Percentiles rank a stretch among this genome's conserved stretches.
Conservation (phyloP, 2,888 invertebrate genomes). For the Antitype chi region DNA sequence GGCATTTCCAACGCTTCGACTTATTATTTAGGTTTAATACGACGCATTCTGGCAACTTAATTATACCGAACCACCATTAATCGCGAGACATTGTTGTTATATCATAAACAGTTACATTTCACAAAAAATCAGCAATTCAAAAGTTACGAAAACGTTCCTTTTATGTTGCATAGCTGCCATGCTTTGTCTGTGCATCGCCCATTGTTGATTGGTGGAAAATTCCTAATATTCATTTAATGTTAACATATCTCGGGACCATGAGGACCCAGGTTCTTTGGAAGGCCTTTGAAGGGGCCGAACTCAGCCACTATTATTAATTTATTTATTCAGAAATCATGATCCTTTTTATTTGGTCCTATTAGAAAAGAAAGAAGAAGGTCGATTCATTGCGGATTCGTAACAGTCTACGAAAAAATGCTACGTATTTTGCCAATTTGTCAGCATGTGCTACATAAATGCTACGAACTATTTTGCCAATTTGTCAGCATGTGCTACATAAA, state of each 20-base stretch:
- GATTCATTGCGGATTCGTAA: not conserved
- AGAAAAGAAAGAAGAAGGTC: too few relatives aligned
- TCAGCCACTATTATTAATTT: not conserved
- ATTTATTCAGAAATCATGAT: not conserved
- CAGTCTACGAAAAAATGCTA: not conserved
- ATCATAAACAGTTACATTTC: not conserved
- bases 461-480: too few relatives aligned
- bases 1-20: not conserved
- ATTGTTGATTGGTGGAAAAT: not conserved
- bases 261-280: not conserved
- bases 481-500: too few relatives aligned
- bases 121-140: not conserved
- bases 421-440: not conserved
- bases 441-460: not conserved
- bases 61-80: conserved; percentile 6
- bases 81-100: not conserved
- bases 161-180: too few relatives aligned
- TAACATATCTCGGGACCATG: not conserved
- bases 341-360: not conserved
- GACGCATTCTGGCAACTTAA: conserved; percentile 29
- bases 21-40: not conserved
- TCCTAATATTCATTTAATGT: not conserved
- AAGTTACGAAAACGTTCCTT: not conserved
- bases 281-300: not conserved
- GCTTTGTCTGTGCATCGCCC: not conserved